Conservation (phyloP, 2,113 vertebrate species). For the Ptilonorhynchus violaceus region DNA sequence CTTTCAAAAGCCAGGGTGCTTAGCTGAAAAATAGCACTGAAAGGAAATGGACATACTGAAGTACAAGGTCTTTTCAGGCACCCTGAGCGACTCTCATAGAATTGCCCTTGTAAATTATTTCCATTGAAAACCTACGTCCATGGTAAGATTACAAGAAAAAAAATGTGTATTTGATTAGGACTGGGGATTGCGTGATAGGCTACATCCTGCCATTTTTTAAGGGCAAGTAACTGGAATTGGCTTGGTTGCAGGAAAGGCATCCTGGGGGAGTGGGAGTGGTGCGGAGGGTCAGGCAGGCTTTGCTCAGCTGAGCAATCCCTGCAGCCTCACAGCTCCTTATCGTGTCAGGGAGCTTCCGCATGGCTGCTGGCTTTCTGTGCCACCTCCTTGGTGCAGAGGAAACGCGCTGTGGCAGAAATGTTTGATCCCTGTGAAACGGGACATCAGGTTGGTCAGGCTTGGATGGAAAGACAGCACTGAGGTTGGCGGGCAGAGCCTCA, state of each 20-base stretch:
- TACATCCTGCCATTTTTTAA: background rate
- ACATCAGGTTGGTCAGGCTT: no score
- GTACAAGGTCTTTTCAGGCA: background rate
- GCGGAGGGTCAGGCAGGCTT: background rate
- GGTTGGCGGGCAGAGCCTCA: background rate
- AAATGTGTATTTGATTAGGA: background rate
- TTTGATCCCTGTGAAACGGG: background rate
- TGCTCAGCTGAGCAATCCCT: background rate
- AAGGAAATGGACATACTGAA: background rate
- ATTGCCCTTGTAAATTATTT: background rate
- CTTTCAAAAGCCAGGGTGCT: background rate
- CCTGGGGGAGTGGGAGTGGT: background rate
- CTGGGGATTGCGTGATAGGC: background rate
- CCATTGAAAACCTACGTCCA: background rate
- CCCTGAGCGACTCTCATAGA: background rate
- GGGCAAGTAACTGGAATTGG: background rate
- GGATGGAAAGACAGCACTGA: background rate
- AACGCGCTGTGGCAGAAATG: background rate
- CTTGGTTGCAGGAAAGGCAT: background rate
- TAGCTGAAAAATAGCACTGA: background rate
- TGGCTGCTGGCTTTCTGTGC: background rate
- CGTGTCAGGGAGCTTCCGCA: accelerated
- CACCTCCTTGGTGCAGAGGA: background rate
- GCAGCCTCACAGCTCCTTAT: background rate
- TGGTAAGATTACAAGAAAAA: background rate